These are phyloP conservation scores for Mythimna albipuncta DNA, from an alignment of 2,888 invertebrate species.

Conservation along the genomic window DNA sequence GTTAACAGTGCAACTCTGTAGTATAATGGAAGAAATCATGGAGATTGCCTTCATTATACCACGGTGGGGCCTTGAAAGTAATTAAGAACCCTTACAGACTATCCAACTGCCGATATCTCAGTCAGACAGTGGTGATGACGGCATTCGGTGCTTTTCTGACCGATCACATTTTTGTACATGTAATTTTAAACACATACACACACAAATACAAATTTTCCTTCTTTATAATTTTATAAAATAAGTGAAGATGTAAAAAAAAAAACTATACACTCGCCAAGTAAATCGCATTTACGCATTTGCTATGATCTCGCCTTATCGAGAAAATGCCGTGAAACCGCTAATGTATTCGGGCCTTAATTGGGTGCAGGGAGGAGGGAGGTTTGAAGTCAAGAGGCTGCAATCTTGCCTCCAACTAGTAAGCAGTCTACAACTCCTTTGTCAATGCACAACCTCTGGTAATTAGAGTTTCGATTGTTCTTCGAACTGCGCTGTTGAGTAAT, in stretches of 20 bases:
- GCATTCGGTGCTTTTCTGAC: background rate
- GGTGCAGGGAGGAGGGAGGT: background rate
- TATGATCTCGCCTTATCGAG: background rate
- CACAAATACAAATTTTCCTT: too few relatives aligned
- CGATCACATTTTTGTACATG: too few relatives aligned
- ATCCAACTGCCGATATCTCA: background rate
- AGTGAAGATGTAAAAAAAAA: too few relatives aligned
- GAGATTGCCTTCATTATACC: too few relatives aligned
- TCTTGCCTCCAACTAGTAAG: conserved; percentile 38
- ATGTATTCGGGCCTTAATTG: conserved; percentile 11
- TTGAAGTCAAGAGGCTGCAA: conserved; percentile 38
- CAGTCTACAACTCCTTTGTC: conserved; percentile 45
- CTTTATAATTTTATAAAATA: too few relatives aligned
- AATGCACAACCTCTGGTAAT: conserved; percentile 39
- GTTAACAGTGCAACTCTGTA: background rate
- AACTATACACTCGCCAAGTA: too few relatives aligned
- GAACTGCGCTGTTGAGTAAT: conserved; percentile 9
- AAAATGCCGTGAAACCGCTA: background rate
- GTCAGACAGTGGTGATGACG: background rate
- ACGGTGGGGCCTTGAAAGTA: background rate
- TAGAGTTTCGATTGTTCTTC: conserved; percentile 29
- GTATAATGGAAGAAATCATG: conserved; percentile 2
- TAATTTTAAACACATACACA: too few relatives aligned
- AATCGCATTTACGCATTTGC: too few relatives aligned
- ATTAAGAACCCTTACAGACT: conserved; percentile 18